Conservation (phyloP, 2,113 vertebrate genomes). For the Opisthocomus hoazin region DNA sequence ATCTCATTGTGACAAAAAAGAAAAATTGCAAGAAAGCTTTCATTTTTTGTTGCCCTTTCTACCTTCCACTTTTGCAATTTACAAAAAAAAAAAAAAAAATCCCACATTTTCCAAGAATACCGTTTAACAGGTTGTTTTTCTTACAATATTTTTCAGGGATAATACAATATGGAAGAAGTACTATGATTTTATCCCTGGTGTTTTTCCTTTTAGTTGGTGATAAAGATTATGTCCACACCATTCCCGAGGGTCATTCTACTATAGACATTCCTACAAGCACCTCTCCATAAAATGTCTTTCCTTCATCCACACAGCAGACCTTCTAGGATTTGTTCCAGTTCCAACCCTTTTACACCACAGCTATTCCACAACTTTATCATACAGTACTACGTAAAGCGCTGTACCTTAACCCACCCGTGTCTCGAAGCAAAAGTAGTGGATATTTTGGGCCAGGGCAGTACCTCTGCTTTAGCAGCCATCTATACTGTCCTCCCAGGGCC, state of each 20-base stretch:
- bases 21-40: background rate
- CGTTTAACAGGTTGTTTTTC: background rate
- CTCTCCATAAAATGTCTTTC: background rate
- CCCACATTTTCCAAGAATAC: background rate
- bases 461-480: background rate
- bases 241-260: background rate
- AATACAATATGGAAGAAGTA: background rate
- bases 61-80: background rate
- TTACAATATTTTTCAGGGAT: background rate
- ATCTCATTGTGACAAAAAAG: background rate
- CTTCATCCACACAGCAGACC: background rate
- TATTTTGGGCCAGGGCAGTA: background rate
- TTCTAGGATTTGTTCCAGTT: background rate
- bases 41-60: background rate
- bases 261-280: background rate
- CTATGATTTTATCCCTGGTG: background rate
- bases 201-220: background rate
- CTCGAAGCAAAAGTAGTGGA: background rate
- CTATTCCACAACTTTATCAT: background rate
- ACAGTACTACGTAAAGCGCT: background rate
- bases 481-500: background rate
- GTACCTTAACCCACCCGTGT: background rate
- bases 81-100: background rate
- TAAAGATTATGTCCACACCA: background rate
- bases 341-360: background rate